Evolutionary conservation across 2,888 invertebrate species (phyloP), one percentile per base, ranked within the genome.

Genomic region (Marronus borbonicus): DNA sequence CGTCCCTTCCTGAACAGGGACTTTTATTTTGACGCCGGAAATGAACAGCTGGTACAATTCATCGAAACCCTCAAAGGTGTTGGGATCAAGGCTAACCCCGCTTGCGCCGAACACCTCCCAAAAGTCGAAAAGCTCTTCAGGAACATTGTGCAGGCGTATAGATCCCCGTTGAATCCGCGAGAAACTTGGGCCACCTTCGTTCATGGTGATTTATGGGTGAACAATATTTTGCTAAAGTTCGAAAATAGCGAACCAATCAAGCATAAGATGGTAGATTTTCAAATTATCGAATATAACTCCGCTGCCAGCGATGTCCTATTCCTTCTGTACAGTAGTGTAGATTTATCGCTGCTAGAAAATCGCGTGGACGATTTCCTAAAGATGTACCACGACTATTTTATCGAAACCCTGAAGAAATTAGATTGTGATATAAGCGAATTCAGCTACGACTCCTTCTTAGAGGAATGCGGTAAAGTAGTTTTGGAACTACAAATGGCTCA

Each of bases 191-290:
- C 88, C 0, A 89, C 91, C 0, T 87, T 92, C n/a, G 86, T 88
- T 0, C 92, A 92, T 80, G 86, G 88, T 1, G 92, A 92, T 83
- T 87, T 91, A 64, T 92, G 92, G 92, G 89, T 90, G n/a, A 92
- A 92, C 82, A 92, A 92, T 81, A 86, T 91, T 4, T 89, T 92
- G 88, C 86, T 91, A n/a, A 89, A 89, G 81, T 88, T 88, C 64
- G 69, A 79, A 58, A 80, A 83, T 52, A 83, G 81, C 5, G 79
- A 80, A 74, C 78, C 81, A 0, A 74, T 72, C 28, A 52, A 72
- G 14, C 80, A 91, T 0, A 91, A 90, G 83, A 86, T 92, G 76
- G 86, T 92, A 0, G 92, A 92, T 82, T 92, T 92, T 81, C 92
- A 92, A 86, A 87, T 90, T 52, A 88, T 89, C 2, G 84, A 89